A percentile compares a stretch with the other conserved stretches of the same genome.
These are phyloP conservation scores for Erythrolamprus reginae DNA, from an alignment of 2,113 vertebrate genomes.

Conservation along the genomic window DNA sequence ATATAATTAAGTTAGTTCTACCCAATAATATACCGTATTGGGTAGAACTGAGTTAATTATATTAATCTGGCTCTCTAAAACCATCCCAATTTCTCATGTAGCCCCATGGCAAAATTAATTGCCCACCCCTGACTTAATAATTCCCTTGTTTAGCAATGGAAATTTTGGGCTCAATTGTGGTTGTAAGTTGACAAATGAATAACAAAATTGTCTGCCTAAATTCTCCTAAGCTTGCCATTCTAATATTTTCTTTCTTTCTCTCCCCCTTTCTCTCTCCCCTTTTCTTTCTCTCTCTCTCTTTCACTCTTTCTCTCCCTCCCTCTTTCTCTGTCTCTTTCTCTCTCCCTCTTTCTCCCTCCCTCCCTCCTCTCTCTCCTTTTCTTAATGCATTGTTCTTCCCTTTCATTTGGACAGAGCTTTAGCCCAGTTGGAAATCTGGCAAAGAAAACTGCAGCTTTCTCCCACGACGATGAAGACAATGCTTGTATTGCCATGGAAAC, in stretches of 20 bases:
- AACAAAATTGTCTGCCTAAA: not conserved
- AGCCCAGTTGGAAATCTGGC: not conserved
- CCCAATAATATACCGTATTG: too few relatives aligned
- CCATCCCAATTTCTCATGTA: too few relatives aligned
- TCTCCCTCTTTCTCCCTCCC: too few relatives aligned
- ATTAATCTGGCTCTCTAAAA: too few relatives aligned
- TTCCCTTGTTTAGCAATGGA: not conserved
- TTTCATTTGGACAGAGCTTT: not conserved
- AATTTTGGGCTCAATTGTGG: not conserved
- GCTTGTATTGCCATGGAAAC: slow-evolving; percentile 22
- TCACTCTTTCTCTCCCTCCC: too few relatives aligned
- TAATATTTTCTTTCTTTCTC: not conserved
- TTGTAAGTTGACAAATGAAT: not conserved
- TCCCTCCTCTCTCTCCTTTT: not conserved
- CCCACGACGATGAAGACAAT: not conserved
- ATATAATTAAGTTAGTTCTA: too few relatives aligned
- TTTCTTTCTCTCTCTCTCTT: not conserved
- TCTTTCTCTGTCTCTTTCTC: too few relatives aligned
- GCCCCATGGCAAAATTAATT: too few relatives aligned
- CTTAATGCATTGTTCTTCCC: not conserved
- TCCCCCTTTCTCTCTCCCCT: too few relatives aligned
- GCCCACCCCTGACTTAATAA: too few relatives aligned
- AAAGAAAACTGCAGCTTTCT: not conserved
- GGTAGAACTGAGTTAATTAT: too few relatives aligned
- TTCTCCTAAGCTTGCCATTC: not conserved